Evolutionary conservation across 2,113 vertebrate species (phyloP), one percentile per base, ranked within the genome.

Genomic region (Abramis brama): DNA sequence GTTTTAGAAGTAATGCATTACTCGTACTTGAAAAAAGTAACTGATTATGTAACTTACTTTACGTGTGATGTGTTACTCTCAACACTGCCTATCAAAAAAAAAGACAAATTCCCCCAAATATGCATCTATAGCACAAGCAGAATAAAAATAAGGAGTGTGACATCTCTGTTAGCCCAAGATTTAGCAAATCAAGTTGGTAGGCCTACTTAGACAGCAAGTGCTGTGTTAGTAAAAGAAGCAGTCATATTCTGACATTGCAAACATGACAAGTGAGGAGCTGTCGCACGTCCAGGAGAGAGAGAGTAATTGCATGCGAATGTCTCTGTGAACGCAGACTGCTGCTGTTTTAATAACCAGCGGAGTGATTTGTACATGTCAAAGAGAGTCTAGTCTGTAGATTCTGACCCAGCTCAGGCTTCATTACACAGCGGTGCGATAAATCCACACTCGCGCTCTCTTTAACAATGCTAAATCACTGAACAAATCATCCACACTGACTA

Each of bases 301-400:
- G 79, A 68, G 43, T 68, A 27, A 71, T 9, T 39, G 6, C 23
- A 17, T 60, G 45, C 45, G 66, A 60, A 19, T n/a, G 27, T 80
- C 50, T 78, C 13, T 62, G 84, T 62, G 13, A 77, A 83, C 73
- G 88, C 88, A 71, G 84, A 87, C 88, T 47, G n/a, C 71, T 75
- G 86, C 76, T 81, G 59, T 27, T 94, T 94, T 94, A 93, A 93
- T 93, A 93, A 90, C 91, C 88, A 92, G 90, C 87, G 88, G 83
- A 88, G 89, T 87, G 91, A 94, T 95, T 93, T 94, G 93, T 93
- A 90, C 90, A 91, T 92, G 94, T 94, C 93, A 92, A 70, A 12
- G 81, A 74, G 84, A 89, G 75, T 88, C 86, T 91, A 89, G 83
- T 90, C 88, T 82, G 45, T 91, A 83, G 78, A 74, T 89, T 87